Base-by-base conservation (phyloP, 2,113 vertebrate genomes). In the Craseonycteris thonglongyai region DNA sequence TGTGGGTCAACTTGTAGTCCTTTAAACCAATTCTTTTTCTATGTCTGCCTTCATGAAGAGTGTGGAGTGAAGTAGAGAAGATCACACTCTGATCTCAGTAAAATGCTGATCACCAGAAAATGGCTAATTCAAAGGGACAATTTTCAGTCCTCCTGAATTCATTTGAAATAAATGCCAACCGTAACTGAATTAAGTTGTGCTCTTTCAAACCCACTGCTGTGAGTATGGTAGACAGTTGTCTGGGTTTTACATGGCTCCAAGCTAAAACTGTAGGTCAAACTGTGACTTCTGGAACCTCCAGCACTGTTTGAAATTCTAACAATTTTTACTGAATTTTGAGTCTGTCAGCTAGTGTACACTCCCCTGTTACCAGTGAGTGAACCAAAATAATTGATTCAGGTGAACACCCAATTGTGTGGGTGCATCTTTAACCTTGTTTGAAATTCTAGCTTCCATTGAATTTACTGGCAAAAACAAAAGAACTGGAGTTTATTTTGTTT, bases 171-270 rank as follows among this genome's bases (percentile, higher is more conserved):
- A 91, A 83, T 92, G 87, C 75, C 75, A 56, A 5, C 47, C 59
- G 91, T 95, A 95, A 93, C 91, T 47, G 71, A 97, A 95, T 97
- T 96, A 90, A 93, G 86, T 84, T 94, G 86, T 94, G 84, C 33
- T 90, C 38, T 85, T 91, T 94, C 71, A 65, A 3, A 76, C 69
- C 61, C 33, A 56, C 54, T 65, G 90, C 94, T 90, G 87, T 92
- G 96, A 90, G 26, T 69, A 81, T 28, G 24, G 33, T 33, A 83
- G 87, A 90, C 80, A 49, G 42, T 94, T 85, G 74, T 93, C 75
- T 97, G 95, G 88, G 72, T 92, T 95, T 94, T 93, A 78, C 42
- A 74, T 84, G 47, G 87, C 93, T 84, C 49, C 65, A 74, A 96
- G 96, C 83, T 93, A 96, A 95, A 95, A 88, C 26, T 9, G 8